Base-by-base conservation (phyloP, 2,797 vertebrate species). In the Myotis daubentonii region DNA sequence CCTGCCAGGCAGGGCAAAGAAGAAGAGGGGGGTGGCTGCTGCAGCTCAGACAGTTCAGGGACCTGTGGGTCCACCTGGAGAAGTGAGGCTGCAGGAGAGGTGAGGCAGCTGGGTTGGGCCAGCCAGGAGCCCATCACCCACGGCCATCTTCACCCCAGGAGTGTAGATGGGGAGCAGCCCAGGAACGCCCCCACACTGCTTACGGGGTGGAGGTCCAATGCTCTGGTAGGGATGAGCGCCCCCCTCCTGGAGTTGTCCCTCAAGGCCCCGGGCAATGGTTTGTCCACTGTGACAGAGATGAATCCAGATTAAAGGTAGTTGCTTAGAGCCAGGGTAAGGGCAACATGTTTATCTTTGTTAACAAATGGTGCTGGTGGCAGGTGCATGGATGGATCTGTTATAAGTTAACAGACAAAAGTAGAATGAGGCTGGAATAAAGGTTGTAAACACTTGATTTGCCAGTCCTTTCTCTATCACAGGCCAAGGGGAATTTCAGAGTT, bases 31-130 rank as follows among this genome's bases (percentile, higher is more conserved):
- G 98, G 76, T 96, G 98, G 96, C 98, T 99, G 71, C 98, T 98
- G 95, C 94, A 97, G 4, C 98, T 99, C 71, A 95, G 98, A 1
- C 99, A 99, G 97, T 99, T 99, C 86, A 99, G 98, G 0, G 98
- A 99, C 96, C 99, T 99, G 80, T 99, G 99, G 98, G 99, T 93
- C 98, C 44, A 44, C 1, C 9, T 44, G 44, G 44, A 10, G 44
- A 44, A 44, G 44, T 44, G 44, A 44, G 98, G 89, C 98, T 99
- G 72, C 98, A 99, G 94, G 98, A 99, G 95, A 99, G 99, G 99
- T 99, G 98, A 97, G 49, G 65, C 0, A 0, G 20, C 7, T 70
- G 85, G 13, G 75, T 68, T 0, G 51, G 76, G 5, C 30, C 20
- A 0, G 17, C 30, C 2, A 4, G 41, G 65, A 36, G 41, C 28